These are phyloP conservation scores for Trididemnum miniatum DNA, from an alignment of 23 tunicate genomes.

Conservation along the genomic window DNA sequence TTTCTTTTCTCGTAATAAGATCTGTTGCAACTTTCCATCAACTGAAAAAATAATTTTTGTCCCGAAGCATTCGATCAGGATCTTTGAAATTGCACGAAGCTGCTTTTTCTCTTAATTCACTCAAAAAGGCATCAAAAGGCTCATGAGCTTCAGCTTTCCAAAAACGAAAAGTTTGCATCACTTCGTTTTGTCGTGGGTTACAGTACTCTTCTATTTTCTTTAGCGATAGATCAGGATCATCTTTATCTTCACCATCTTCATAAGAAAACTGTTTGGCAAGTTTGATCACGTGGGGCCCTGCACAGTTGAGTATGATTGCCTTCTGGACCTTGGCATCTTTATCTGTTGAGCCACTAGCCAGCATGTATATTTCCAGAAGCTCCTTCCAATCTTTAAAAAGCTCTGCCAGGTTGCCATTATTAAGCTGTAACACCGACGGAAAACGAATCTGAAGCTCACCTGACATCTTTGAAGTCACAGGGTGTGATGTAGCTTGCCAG, in stretches of 20 bases:
- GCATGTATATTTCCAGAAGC: slow-evolving; percentile 10
- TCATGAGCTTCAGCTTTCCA: slow-evolving; percentile 5
- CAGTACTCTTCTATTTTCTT: slow-evolving; percentile 5
- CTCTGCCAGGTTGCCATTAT: slow-evolving; percentile 24
- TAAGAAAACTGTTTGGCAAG: slow-evolving; percentile 17
- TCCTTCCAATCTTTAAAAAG: slow-evolving; percentile 13
- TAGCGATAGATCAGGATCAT: not conserved
- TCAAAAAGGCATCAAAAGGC: slow-evolving; percentile 22
- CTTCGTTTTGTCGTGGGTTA: slow-evolving; percentile 1
- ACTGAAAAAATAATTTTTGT: slow-evolving; percentile 17
- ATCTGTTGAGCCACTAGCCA: slow-evolving; percentile 25
- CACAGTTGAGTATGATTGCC: slow-evolving; percentile 25
- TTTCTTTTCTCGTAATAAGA: slow-evolving; percentile 6
- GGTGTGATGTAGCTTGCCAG: too few relatives aligned
- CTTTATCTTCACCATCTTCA: slow-evolving; percentile 1
- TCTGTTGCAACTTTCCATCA: slow-evolving; percentile 9
- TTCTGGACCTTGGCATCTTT: not conserved
- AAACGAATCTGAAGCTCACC: slow-evolving; percentile 14
- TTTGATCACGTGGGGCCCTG: slow-evolving; percentile 22
- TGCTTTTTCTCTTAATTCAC: slow-evolving; percentile 15
- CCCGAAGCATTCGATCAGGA: slow-evolving; percentile 19
- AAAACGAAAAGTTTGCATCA: slow-evolving; percentile 22
- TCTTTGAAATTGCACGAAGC: slow-evolving; percentile 25
- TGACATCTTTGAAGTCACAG: too few relatives aligned
- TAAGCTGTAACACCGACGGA: slow-evolving; percentile 16